Percentiles rank a stretch among this genome's conserved stretches.
These are phyloP conservation scores for Trialeurodes vaporariorum DNA, from an alignment of 1,140 invertebrate genomes.

Conservation along the genomic window DNA sequence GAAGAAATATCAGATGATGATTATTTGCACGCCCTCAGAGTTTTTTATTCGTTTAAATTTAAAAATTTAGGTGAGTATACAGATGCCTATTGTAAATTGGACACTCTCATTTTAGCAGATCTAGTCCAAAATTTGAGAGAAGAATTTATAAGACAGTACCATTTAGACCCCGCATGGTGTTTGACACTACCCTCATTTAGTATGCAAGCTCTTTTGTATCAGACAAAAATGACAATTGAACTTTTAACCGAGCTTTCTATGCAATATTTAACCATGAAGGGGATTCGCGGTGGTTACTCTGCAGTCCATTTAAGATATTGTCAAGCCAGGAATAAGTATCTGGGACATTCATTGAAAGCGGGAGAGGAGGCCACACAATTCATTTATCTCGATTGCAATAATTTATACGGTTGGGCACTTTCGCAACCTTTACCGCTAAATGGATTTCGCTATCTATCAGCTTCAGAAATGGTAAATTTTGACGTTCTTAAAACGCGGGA, in stretches of 20 bases:
- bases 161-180: slow-evolving; percentile 24
- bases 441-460: slow-evolving; percentile 36
- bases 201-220: slow-evolving; percentile 35
- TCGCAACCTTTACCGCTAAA: slow-evolving; percentile 32
- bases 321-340: slow-evolving; percentile 37
- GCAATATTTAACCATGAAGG: slow-evolving; percentile 32
- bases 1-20: slow-evolving; percentile 27
- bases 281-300: slow-evolving; percentile 24
- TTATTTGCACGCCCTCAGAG: slow-evolving; percentile 32
- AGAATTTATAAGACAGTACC: slow-evolving; percentile 27
- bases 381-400: slow-evolving; percentile 40
- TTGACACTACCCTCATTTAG: slow-evolving; percentile 32
- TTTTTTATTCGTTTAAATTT: slow-evolving; percentile 33
- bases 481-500: slow-evolving; percentile 20
- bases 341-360: slow-evolving; percentile 33
- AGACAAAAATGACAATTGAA: slow-evolving; percentile 35
- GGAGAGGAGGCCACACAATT: slow-evolving; percentile 30
- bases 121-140: slow-evolving; percentile 34
- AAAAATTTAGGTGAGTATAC: slow-evolving; percentile 33
- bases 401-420: slow-evolving; percentile 42
- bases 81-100: slow-evolving; percentile 36
- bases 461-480: slow-evolving; percentile 28
- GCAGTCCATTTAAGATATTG: slow-evolving; percentile 33
- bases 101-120: slow-evolving; percentile 33
- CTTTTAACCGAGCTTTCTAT: slow-evolving; percentile 37